These are phyloP conservation scores for Benthosema pterotum DNA, from an alignment of 2,797 vertebrate genomes.

Conservation along the genomic window DNA sequence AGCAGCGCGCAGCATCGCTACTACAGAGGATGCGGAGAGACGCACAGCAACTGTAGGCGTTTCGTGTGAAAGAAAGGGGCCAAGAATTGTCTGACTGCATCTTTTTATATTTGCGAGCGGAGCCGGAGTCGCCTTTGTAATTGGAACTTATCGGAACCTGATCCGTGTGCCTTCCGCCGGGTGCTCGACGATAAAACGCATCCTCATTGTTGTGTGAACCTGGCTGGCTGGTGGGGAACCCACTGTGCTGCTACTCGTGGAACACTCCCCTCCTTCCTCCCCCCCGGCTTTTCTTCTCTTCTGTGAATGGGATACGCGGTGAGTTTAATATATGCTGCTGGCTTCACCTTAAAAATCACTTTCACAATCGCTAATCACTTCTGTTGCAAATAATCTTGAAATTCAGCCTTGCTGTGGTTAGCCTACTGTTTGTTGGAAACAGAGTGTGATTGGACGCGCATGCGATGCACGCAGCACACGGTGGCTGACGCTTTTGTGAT, in stretches of 20 bases:
- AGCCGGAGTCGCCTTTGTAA: constrained; percentile 9
- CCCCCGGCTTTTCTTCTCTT: constrained; percentile 35
- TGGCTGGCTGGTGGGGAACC: constrained; percentile 68
- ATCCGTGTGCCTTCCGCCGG: too few species aligned
- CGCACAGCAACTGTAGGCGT: constrained; percentile 12
- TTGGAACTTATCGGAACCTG: neutral
- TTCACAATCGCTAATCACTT: neutral
- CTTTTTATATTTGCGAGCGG: neutral
- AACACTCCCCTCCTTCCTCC: too few species aligned
- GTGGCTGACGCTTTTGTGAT: constrained; percentile 52
- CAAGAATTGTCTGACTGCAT: neutral
- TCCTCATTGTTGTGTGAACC: constrained; percentile 43
- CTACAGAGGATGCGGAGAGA: constrained; percentile 49
- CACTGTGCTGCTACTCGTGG: constrained; percentile 21
- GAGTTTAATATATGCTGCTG: constrained; percentile 35
- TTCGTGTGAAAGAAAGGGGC: neutral
- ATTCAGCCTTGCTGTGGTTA: neutral
- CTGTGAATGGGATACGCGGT: constrained; percentile 77
- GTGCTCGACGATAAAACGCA: constrained; percentile 38
- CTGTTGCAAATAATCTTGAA: neutral
- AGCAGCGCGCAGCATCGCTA: constrained; percentile 45
- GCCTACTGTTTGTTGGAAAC: neutral
- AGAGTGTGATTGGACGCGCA: constrained; percentile 10
- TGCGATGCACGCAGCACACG: constrained; percentile 11
- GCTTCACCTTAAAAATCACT: too few species aligned